These are phyloP conservation scores for Thecophora atra DNA, from an alignment of 2,888 invertebrate genomes.

Conservation along the genomic window DNA sequence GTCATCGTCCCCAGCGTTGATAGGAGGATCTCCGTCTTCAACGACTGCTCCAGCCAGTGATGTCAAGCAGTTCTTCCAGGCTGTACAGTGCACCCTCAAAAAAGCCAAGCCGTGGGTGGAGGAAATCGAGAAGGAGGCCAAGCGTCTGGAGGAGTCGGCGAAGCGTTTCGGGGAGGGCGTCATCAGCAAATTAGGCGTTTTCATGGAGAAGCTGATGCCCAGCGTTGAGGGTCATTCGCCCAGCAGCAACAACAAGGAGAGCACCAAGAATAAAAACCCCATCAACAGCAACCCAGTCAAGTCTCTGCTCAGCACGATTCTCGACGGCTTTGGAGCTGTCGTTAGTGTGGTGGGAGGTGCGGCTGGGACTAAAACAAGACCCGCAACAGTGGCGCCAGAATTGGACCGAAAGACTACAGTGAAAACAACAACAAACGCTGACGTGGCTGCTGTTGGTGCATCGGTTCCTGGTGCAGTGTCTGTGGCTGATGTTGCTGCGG, in stretches of 20 bases:
- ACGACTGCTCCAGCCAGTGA: constrained; percentile 47
- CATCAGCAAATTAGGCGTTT: constrained; percentile 50
- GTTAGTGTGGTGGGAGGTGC: constrained; percentile 1
- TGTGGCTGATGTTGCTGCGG: neutral
- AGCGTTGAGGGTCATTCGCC: neutral
- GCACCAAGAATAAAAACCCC: neutral
- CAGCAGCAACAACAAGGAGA: neutral
- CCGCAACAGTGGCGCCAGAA: neutral
- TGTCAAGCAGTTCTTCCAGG: constrained; percentile 55
- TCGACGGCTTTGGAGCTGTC: constrained; percentile 15
- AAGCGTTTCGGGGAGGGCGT: constrained; percentile 55
- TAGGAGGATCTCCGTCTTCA: constrained; percentile 5
- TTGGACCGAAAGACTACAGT: neutral
- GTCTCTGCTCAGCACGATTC: constrained; percentile 20
- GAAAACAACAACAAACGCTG: neutral
- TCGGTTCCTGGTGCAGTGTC: neutral
- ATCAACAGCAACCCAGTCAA: constrained; percentile 1
- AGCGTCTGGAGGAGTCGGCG: constrained; percentile 56
- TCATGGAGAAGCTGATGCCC: constrained; percentile 50
- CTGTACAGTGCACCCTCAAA: constrained; percentile 58
- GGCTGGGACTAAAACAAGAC: too few relatives aligned
- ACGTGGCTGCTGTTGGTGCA: neutral
- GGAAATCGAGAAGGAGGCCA: constrained; percentile 59
- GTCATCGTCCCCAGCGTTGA: neutral
- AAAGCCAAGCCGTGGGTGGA: constrained; percentile 61